Conservation (phyloP, 2,797 vertebrate genomes). For the Pangasius krempfi region DNA sequence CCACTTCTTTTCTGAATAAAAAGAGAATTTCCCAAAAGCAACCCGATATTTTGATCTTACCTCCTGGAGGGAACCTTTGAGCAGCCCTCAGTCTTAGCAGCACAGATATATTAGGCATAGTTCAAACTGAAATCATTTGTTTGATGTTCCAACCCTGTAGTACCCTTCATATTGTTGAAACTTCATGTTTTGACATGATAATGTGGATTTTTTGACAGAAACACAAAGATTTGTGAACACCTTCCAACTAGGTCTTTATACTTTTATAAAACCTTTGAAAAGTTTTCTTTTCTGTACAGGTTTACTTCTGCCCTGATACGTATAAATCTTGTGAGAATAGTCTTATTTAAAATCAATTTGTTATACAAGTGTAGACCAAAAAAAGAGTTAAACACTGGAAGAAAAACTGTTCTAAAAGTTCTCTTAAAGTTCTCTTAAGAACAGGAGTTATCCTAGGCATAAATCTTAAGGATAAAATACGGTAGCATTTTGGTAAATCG, state of each 20-base stretch:
- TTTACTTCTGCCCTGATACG: not conserved
- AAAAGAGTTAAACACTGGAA: not conserved
- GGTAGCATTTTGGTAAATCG: not conserved
- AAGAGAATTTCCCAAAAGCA: conserved; percentile 8
- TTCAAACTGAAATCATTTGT: not conserved
- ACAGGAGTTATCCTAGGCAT: not conserved
- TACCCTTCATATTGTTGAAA: not conserved
- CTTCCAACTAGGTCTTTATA: not conserved
- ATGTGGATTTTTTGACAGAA: not conserved
- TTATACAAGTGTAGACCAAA: not conserved
- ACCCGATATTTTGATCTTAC: not conserved
- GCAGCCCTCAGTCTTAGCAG: not conserved
- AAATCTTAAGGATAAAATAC: not conserved
- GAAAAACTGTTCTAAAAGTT: not conserved
- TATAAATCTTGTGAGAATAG: not conserved
- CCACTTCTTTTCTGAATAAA: not conserved
- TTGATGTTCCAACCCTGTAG: not conserved
- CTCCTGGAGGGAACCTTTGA: not conserved
- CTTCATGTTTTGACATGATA: not conserved
- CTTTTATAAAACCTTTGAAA: not conserved
- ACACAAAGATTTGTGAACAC: not conserved
- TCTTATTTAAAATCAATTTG: not conserved
- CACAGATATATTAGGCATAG: not conserved
- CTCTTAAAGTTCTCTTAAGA: not conserved
- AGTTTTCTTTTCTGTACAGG: not conserved